Percentiles rank a stretch among this genome's conserved stretches.
These are phyloP conservation scores for Columbina picui DNA, from an alignment of 2,113 vertebrate genomes.

Conservation along the genomic window DNA sequence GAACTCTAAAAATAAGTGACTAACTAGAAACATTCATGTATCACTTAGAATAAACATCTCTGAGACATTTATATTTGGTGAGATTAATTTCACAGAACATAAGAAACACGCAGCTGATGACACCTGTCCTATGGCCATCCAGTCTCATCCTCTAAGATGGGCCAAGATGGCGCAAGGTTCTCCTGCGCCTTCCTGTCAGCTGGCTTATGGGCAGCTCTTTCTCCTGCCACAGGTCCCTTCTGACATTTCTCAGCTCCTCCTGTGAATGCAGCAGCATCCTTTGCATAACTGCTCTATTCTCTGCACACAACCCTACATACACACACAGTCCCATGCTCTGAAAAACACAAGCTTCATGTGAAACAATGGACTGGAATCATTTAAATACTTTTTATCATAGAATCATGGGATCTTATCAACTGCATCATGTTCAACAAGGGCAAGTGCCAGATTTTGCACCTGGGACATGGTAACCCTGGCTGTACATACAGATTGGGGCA, in stretches of 20 bases:
- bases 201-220: neutral
- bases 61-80: neutral
- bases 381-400: neutral
- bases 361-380: neutral
- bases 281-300: rapidly evolving
- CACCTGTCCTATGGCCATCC: neutral
- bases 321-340: rapidly evolving
- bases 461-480: no score
- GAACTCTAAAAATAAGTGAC: neutral
- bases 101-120: neutral
- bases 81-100: neutral
- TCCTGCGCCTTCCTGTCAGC: neutral
- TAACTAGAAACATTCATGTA: neutral
- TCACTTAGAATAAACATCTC: neutral
- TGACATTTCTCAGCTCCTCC: neutral
- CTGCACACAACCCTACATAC: neutral
- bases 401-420: no score
- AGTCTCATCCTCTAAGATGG: neutral
- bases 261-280: neutral
- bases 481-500: no score
- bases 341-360: neutral
- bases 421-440: no score
- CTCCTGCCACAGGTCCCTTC: neutral
- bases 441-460: no score
- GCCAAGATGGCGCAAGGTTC: neutral